Conservation (phyloP, 2,888 invertebrate genomes). For the Esperia sulphurella region DNA sequence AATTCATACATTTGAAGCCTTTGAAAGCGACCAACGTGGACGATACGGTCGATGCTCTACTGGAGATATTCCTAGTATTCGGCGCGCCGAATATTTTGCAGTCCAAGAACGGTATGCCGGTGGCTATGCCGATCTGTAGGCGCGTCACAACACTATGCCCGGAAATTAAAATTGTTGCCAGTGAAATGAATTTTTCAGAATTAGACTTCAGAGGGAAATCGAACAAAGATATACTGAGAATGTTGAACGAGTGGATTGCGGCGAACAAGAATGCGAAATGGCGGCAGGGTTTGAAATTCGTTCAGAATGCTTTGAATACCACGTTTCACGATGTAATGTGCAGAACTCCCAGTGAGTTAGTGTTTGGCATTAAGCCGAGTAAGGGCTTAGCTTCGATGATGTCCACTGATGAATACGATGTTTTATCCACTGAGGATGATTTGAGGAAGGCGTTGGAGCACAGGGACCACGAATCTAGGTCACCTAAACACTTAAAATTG, state of each 20-base stretch:
- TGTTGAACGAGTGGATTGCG: conserved; percentile 38
- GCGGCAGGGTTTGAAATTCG: conserved; percentile 46
- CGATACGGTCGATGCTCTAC: conserved; percentile 36
- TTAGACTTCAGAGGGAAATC: conserved; percentile 31
- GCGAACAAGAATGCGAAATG: conserved; percentile 38
- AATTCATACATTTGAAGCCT: conserved; percentile 44
- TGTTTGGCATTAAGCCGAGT: conserved; percentile 39
- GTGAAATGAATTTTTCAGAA: conserved; percentile 22
- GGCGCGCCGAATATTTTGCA: conserved; percentile 54
- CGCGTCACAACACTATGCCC: conserved; percentile 32
- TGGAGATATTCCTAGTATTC: conserved; percentile 47
- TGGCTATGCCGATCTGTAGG: conserved; percentile 43
- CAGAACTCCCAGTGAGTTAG: conserved; percentile 41
- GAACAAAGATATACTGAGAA: conserved; percentile 44
- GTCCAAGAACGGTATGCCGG: conserved; percentile 42
- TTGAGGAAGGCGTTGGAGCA: conserved; percentile 29
- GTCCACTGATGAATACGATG: conserved; percentile 28
- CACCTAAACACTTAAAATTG: conserved; percentile 28
- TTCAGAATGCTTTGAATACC: conserved; percentile 43
- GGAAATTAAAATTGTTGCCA: conserved; percentile 38
- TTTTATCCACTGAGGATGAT: conserved; percentile 36
- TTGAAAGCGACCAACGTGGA: conserved; percentile 36
- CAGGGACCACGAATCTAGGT: conserved; percentile 20
- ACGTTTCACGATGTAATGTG: conserved; percentile 35
- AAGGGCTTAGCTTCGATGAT: conserved; percentile 34